These are phyloP conservation scores for Crotalus horridus DNA, from an alignment of 2,113 vertebrate species.

Conservation along the genomic window DNA sequence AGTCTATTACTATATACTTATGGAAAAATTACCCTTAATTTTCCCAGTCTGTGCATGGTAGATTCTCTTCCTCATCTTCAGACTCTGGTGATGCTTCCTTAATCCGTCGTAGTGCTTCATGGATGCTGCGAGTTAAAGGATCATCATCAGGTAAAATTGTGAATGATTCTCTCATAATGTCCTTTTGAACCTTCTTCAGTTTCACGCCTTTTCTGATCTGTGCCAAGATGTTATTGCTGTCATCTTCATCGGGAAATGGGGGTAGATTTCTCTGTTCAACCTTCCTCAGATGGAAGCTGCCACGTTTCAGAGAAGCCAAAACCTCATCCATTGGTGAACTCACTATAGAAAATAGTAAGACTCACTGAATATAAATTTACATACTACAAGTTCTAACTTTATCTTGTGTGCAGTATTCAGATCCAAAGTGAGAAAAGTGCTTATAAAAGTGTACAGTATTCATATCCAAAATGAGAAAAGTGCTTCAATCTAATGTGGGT, in stretches of 20 bases:
- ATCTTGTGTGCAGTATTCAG: neutral
- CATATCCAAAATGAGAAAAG: neutral
- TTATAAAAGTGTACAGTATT: neutral
- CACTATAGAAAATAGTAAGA: slow-evolving; percentile 73
- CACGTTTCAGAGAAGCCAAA: slow-evolving; percentile 93
- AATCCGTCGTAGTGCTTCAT: slow-evolving; percentile 92
- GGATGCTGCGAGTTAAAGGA: slow-evolving; percentile 94
- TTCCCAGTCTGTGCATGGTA: slow-evolving; percentile 93
- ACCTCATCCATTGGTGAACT: slow-evolving; percentile 99
- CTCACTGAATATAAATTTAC: slow-evolving; percentile 3
- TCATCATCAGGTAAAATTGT: slow-evolving; percentile 82
- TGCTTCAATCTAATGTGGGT: neutral
- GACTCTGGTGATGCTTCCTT: slow-evolving; percentile 97
- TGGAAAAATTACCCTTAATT: slow-evolving; percentile 70
- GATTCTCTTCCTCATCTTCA: slow-evolving; percentile 91
- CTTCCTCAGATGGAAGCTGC: slow-evolving; percentile 94
- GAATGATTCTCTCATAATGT: slow-evolving; percentile 79
- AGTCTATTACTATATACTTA: slow-evolving; percentile 23
- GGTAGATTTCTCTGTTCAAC: slow-evolving; percentile 90
- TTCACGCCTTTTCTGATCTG: slow-evolving; percentile 96
- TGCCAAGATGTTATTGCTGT: slow-evolving; percentile 94
- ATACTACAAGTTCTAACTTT: neutral
- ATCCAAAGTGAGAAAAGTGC: too few species aligned
- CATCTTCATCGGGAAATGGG: slow-evolving; percentile 90
- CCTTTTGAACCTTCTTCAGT: slow-evolving; percentile 91